phyloP scores from a whole-genome alignment of 37 sponge, comb jelly and placozoan species.

The Ianthella basta region DNA sequence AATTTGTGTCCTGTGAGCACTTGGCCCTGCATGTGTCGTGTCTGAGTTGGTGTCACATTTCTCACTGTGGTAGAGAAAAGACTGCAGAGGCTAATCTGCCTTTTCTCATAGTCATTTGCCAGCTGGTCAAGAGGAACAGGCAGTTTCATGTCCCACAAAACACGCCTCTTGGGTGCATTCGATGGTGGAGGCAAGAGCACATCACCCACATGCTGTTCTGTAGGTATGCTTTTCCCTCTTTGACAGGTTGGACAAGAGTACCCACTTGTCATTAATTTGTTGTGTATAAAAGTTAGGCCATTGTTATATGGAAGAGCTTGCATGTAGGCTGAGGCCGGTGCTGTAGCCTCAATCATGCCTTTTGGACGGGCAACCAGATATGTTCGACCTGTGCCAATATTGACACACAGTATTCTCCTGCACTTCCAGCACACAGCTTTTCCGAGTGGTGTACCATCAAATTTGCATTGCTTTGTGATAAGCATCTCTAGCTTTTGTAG shows the following conservation, averaged over 20 bases:
- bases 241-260: too few species aligned
- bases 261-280: too few species aligned
- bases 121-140: background rate
- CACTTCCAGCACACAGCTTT: background rate
- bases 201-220: too few species aligned
- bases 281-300: too few species aligned
- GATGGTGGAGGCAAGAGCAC: too few species aligned
- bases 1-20: background rate
- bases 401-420: conserved; percentile 2
- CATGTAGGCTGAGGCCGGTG: background rate
- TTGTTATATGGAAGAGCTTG: too few species aligned
- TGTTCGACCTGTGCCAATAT: background rate
- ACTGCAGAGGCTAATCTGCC: background rate
- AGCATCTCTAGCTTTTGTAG: background rate
- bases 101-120: background rate
- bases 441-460: background rate
- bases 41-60: background rate
- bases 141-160: background rate
- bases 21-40: background rate
- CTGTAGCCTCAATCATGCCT: background rate
- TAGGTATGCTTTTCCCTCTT: too few species aligned
- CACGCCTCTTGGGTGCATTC: too few species aligned
- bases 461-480: background rate
- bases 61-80: background rate
- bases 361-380: background rate